Conservation (phyloP, 1,140 invertebrate genomes). For the Dolichoris vasculosae region DNA sequence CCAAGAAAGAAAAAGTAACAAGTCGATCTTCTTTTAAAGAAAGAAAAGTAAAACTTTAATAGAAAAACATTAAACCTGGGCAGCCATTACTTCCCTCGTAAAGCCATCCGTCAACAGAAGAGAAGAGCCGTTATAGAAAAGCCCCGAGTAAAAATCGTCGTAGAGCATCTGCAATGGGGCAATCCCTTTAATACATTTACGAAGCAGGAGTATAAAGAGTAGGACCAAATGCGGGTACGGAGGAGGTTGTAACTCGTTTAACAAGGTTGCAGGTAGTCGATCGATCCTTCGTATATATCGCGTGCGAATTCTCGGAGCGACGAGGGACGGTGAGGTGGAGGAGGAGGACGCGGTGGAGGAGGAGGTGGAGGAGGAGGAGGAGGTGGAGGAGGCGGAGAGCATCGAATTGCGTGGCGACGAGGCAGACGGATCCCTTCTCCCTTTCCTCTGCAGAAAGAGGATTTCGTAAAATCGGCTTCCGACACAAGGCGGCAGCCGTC, state of each 20-base stretch:
- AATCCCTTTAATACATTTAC: constrained; percentile 51
- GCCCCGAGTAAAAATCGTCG: constrained; percentile 36
- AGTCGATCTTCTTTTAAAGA: constrained; percentile 11
- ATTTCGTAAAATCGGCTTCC: constrained; percentile 55
- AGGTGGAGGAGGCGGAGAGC: neutral
- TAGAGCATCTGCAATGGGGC: constrained; percentile 34
- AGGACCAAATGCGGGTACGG: neutral
- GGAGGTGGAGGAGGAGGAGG: neutral
- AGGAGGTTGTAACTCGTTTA: constrained; percentile 45
- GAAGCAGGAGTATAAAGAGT: constrained; percentile 20
- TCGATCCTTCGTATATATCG: constrained; percentile 35
- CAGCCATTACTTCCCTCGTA: constrained; percentile 27
- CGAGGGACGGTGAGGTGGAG: neutral
- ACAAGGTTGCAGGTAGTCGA: constrained; percentile 47
- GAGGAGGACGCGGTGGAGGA: neutral
- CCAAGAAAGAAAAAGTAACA: neutral
- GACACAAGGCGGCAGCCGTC: constrained; percentile 20
- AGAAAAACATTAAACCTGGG: constrained; percentile 37
- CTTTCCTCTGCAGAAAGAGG: constrained; percentile 55
- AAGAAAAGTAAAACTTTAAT: constrained; percentile 25
- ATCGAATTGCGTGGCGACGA: constrained; percentile 29
- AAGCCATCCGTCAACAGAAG: constrained; percentile 33
- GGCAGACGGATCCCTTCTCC: constrained; percentile 25
- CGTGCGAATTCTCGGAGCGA: constrained; percentile 22
- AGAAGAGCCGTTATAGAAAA: constrained; percentile 18